phyloP scores from a whole-genome alignment of 2,113 vertebrate species.

The Rhea pennata region DNA sequence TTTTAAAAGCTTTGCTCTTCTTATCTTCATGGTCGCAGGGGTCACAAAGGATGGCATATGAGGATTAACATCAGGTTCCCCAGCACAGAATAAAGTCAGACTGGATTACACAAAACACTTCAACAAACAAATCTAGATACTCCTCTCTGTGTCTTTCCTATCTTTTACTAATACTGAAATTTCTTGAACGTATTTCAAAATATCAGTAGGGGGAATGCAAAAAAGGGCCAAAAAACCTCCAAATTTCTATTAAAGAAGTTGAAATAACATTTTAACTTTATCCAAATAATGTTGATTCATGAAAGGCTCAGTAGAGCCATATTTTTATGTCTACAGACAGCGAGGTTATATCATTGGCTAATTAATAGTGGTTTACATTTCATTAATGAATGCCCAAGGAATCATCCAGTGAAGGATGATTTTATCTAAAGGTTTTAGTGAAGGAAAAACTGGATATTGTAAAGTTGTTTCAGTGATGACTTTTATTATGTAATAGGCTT shows the following conservation, averaged over 20 bases:
- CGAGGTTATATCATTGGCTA: not conserved
- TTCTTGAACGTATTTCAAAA: conserved; percentile 47
- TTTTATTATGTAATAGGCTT: not conserved
- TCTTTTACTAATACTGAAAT: not conserved
- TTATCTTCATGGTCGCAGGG: conserved; percentile 58
- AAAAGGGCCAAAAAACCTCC: not conserved
- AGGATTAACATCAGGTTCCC: conserved; percentile 61
- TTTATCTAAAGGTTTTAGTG: not conserved
- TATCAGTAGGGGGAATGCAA: not conserved
- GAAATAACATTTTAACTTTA: not conserved
- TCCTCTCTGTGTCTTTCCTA: not conserved
- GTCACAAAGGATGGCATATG: conserved; percentile 45
- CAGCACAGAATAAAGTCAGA: conserved; percentile 43
- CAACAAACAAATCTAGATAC: conserved; percentile 37
- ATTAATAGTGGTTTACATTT: not conserved
- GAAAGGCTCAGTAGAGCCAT: not conserved
- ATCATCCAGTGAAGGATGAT: not conserved
- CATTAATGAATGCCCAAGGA: not conserved
- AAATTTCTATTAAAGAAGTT: not conserved
- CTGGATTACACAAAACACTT: conserved; percentile 57
- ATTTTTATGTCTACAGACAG: not conserved
- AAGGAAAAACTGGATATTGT: not conserved
- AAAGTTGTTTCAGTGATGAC: not conserved
- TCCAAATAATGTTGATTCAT: not conserved
- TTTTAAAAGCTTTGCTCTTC: conserved; percentile 66